Evolutionary conservation across 2,113 vertebrate genomes (phyloP), one percentile per base, ranked within the genome.

Genomic region (Pterocles orientalis): DNA sequence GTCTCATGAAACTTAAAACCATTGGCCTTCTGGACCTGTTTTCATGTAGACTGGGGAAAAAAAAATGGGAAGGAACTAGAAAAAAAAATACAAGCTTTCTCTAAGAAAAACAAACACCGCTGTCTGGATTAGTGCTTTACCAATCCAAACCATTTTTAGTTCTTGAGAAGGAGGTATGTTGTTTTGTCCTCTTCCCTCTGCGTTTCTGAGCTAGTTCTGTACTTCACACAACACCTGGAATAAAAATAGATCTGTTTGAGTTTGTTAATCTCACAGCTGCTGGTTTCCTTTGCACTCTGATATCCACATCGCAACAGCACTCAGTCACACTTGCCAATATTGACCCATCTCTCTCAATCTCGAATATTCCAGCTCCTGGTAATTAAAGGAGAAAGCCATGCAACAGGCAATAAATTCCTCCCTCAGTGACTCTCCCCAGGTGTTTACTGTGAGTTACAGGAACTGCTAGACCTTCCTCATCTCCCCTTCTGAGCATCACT

Each of bases 11-110:
- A 29, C 31, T 48, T n/a, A 66, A 86, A 93, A 41, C 19, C 47
- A 69, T 10, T 0, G 1, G 50, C 34, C 43, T 93, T 69, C 66
- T 76, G 34, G 18, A 41, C 2, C 4, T 5, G 2, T 80, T n/a
- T 81, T 64, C 21, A 23, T 3, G 9, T 7, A 92, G 33, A 56
- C 17, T 33, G 21, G 31, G 7, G 36, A n/a, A 60, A 16, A 53
- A 82, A 51, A 69, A 72, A 31, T 1, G 5, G 23, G 26, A 66
- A 91, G 75, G 26, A 56, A 6, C 48, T 54, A 39, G 86, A 15
- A 60, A 72, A 83, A 54, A 41, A 41, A 41, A 41, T 14, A 41
- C 13, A 72, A 85, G 14, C 5, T 69, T 86, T 17, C 26, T 70
- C 60, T 50, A 66, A 76, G 66, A 45, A 73, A 68, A 66, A 13